phyloP scores from a whole-genome alignment of 2,888 invertebrate species.

The Rhopalosiphum nymphaeae region DNA sequence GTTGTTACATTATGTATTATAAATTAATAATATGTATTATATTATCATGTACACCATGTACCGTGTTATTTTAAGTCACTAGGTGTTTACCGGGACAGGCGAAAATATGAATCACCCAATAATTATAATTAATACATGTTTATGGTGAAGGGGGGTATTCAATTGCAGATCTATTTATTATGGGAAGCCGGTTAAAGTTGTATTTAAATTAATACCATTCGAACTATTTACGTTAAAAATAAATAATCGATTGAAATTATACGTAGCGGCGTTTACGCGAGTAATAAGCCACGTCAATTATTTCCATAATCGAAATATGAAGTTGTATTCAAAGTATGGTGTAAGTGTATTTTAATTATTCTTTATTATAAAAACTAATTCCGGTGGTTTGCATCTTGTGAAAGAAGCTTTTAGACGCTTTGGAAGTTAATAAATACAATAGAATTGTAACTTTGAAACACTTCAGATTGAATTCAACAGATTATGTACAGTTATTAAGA shows the following conservation, averaged over 20 bases:
- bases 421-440: background rate
- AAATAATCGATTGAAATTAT: too few species aligned
- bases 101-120: background rate
- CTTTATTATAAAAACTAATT: background rate
- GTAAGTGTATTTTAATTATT: background rate
- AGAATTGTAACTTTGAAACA: background rate
- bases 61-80: background rate
- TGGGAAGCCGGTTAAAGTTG: background rate
- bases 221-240: background rate
- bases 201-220: background rate
- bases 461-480: background rate
- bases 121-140: background rate
- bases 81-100: background rate
- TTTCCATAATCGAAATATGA: too few species aligned
- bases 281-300: too few species aligned
- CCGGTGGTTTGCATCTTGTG: background rate
- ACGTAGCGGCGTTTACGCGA: too few species aligned
- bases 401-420: background rate
- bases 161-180: background rate
- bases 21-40: background rate
- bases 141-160: background rate
- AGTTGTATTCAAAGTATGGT: background rate
- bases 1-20: slow-evolving; percentile 3
- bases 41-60: background rate
- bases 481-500: background rate